Evolutionary conservation across 2,113 vertebrate species (phyloP), one percentile per base, ranked within the genome.

Genomic region (Sturnus vulgaris): DNA sequence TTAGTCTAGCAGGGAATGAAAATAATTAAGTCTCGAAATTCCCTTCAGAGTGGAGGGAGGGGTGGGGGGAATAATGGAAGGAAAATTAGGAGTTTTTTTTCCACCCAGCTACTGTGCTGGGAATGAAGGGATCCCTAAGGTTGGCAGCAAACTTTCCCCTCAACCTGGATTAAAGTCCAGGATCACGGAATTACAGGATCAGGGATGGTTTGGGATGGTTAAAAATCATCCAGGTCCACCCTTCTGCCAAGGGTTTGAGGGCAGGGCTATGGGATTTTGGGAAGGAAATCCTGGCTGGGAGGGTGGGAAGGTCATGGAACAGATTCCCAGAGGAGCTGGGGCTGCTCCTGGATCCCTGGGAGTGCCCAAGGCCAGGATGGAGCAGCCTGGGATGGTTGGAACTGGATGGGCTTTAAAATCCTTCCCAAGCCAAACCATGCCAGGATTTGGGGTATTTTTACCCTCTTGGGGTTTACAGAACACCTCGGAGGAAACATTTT

Each of bases 1-100:
- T 97, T 96, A 96, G 97, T 97, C 96, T 97, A 96, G 96, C 88
- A 96, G 92, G 92, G 97, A 97, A 96, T 79, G 96, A 97, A 97
- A 97, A 96, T 95, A 97, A 97, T 97, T 96, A 96, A 96, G 93
- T 71, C 87, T 93, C 97, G 85, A 85, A 93, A 94, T 82, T 93
- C 94, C 88, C 95, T 92, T 93, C 16, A 50, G 93, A 95, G 66
- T 8, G 69, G 50, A 52, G 27, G 56, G 77, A 56, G 12, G 49
- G n/a, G 37, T 7, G 37, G 37, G 56, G 31, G 63, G 40, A 57
- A 88, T 46, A 71, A 71, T 37, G 53, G 93, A 2, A 76, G 84
- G 81, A 82, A 94, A 95, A 94, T 66, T 4, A 47, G 68, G 59
- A 37, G 6, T 86, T 91, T 91, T 91, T 91, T 91, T 92, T 91